phyloP scores from a whole-genome alignment of 2,113 vertebrate species.

The Eclectus roratus region DNA sequence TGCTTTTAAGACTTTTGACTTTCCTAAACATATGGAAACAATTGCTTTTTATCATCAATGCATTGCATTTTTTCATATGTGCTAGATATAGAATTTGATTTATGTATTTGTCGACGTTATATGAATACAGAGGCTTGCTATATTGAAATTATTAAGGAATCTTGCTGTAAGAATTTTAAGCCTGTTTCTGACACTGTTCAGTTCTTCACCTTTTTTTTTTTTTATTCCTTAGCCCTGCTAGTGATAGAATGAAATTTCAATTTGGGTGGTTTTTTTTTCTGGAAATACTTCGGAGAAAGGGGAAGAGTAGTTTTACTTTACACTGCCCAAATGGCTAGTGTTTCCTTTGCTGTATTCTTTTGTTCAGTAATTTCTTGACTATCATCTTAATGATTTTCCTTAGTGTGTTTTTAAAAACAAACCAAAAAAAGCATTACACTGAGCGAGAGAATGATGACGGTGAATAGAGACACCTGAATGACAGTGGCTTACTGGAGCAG shows the following conservation, averaged over 20 bases:
- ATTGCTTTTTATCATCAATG: background rate
- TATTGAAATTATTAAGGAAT: background rate
- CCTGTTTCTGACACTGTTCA: background rate
- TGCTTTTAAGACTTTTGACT: background rate
- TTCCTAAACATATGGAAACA: accelerated
- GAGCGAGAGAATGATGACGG: background rate
- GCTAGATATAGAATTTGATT: background rate
- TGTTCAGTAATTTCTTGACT: background rate
- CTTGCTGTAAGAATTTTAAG: background rate
- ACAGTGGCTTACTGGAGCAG: background rate
- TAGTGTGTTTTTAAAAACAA: background rate
- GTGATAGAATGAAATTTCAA: background rate
- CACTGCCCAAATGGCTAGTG: background rate
- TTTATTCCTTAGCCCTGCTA: background rate
- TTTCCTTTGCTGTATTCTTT: background rate
- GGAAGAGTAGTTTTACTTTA: background rate
- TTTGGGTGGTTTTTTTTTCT: accelerated
- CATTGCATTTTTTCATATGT: background rate
- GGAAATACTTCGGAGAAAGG: background rate
- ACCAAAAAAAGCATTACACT: background rate
- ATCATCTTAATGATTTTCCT: background rate
- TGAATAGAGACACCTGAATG: background rate
- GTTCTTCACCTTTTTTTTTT: background rate
- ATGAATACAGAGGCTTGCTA: background rate
- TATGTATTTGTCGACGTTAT: background rate